Base-by-base conservation (phyloP, 2,888 invertebrate species). In the Drosophila rellima region DNA sequence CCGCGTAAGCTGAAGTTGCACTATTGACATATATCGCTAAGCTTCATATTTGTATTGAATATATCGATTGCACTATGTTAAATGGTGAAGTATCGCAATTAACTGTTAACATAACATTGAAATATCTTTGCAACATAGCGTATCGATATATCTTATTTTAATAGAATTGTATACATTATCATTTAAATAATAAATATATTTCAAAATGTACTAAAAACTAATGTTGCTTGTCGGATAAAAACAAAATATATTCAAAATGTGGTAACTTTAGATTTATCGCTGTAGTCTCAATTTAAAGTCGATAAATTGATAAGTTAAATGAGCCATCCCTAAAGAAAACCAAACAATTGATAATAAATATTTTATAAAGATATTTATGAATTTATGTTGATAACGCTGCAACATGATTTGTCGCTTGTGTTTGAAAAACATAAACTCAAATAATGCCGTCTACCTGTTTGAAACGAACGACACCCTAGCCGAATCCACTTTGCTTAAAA, bases 361-460 rank as follows among this genome's bases (percentile, higher is more conserved):
- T 20, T 50, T 65, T 17, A 64, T 62, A 39, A 33, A 42, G 4
- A n/a, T 31, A 37, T 51, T 6, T 20, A 37, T 37, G 15, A 59
- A 67, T 77, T 71, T 65, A 80, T 80, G 78, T 65, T 80, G 56
- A 75, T 59, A 65, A 55, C 57, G 55, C 71, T 52, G 68, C 67
- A 80, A 54, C 15, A 89, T 89, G 89, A 81, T 87, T 65, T 89
- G 90, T 72, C 88, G 90, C 55, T 74, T 89, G 70, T 89, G 89
- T 73, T 77, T 90, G 64, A 78, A 70, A 48, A 76, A 63, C 70
- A 75, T 89, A 66, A 76, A 70, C 59, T 76, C 66, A 65, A 80
- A 81, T 56, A 79, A 73, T 69, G 80, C 82, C 23, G 83, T 88
- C 42, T 74, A 67, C 11, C 62, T 89, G 6, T 89, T 86, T 60